Evolutionary conservation across 2,888 invertebrate species (phyloP), one percentile per base, ranked within the genome.

Genomic region (Oscheius sp.): DNA sequence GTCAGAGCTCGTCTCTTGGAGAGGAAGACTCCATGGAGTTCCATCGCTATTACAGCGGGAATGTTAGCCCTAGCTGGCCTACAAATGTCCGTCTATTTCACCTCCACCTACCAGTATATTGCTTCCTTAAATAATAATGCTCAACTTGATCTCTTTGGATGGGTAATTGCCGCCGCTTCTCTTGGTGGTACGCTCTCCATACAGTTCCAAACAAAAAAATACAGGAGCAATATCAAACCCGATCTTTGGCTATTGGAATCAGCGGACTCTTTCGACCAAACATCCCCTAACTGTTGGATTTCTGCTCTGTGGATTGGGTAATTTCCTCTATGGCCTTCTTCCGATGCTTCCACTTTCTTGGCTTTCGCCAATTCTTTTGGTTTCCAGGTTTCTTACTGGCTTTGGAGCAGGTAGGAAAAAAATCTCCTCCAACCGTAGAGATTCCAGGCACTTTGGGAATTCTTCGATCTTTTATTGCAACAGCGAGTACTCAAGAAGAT

Each of bases 71-170:
- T 78, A 0, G 53, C 70, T 2, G 76, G 76, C 3, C 57, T 76
- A 45, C 78, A 79, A 45, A 70, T 75, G 65, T 71, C 72, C 63
- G 75, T 79, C n/a, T 79, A 76, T 45, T 75, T 76, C 71, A 79
- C 76, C 12, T 79, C 79, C 10, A 79, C 75, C 33, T 79, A 76
- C 76, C 79, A 73, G 33, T 79, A 73, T 67, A 33, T 79, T n/a
- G n/a, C n/a, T n/a, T n/a, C n/a, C n/a, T n/a, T 78, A 31, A 34
- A 48, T 48, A 37, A 37, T 23, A 58, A 58, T 42, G 15, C 42
- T 5, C 23, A 37, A 5, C 37, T 58, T 37, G 42, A 58, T 42
- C 42, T 42, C 12, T 58, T 58, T 20, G 58, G 58, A 25, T 37
- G 34, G 58, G 25, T 42, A 5, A 58, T 58, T 23, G 58, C 58